Conservation (phyloP, 2,797 vertebrate genomes). For the Halcyon badia region DNA sequence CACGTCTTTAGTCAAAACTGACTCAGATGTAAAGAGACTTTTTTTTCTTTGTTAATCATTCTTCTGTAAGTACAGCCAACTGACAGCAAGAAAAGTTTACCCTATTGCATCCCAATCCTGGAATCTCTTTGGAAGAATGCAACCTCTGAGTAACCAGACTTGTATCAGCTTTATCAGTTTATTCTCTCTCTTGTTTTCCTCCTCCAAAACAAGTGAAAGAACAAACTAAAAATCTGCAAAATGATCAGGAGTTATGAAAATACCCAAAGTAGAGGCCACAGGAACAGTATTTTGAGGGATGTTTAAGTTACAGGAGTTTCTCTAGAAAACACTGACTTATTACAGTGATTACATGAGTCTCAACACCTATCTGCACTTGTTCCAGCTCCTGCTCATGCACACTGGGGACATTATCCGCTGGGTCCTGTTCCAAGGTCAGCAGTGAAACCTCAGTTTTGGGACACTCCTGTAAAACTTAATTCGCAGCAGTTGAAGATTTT, state of each 20-base stretch:
- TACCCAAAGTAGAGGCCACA: background rate
- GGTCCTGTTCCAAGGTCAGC: background rate
- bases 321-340: background rate
- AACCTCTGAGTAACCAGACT: background rate
- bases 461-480: background rate
- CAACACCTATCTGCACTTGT: background rate
- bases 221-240: background rate
- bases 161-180: background rate
- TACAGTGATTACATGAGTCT: background rate
- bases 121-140: background rate
- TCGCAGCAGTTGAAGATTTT: background rate
- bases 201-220: background rate
- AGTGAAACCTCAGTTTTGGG: background rate
- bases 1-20: conserved; percentile 7
- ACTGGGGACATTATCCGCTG: background rate
- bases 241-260: background rate
- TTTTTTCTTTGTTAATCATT: background rate
- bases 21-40: background rate
- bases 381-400: background rate
- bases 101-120: background rate
- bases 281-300: background rate
- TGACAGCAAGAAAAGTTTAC: background rate
- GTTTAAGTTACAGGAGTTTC: background rate
- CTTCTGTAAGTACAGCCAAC: background rate
- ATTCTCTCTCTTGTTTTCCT: background rate